A percentile compares a stretch with the other conserved stretches of the same genome.
These are phyloP conservation scores for Coracias cyanogaster DNA, from an alignment of 2,797 vertebrate species.

Conservation along the genomic window DNA sequence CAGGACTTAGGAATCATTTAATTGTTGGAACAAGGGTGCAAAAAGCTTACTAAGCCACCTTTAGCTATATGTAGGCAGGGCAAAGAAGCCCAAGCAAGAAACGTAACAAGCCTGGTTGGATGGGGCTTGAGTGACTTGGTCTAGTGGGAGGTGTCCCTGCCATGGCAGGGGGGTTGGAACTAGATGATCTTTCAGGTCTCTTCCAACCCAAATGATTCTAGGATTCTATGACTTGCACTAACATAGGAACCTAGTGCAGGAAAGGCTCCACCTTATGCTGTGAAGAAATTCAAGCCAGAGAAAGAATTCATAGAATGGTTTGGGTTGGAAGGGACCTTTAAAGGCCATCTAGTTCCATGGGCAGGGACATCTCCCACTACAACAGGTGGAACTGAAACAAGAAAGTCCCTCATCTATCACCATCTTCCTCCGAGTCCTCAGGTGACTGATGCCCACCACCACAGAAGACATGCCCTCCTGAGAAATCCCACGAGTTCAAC, in stretches of 20 bases:
- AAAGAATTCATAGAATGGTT: neutral
- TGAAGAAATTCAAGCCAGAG: neutral
- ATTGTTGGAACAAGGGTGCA: neutral
- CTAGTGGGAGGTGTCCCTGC: too few species aligned
- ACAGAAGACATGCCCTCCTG: too few species aligned
- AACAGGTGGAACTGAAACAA: neutral
- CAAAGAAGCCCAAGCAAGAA: neutral
- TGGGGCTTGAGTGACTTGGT: too few species aligned
- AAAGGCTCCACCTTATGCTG: neutral
- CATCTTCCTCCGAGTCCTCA: neutral
- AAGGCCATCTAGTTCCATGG: neutral
- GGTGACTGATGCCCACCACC: neutral
- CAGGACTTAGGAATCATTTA: neutral
- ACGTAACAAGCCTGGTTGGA: neutral
- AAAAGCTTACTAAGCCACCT: neutral
- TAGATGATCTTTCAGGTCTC: too few species aligned
- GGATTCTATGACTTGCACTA: neutral
- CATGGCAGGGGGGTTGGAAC: too few species aligned
- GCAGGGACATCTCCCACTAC: neutral
- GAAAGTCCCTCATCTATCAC: neutral
- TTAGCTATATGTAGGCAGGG: fast-evolving
- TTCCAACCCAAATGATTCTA: too few species aligned
- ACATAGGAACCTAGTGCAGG: neutral
- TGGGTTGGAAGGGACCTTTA: neutral
- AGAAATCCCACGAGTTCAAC: neutral